Conservation (phyloP, 2,797 vertebrate species). For the Anas georgica region DNA sequence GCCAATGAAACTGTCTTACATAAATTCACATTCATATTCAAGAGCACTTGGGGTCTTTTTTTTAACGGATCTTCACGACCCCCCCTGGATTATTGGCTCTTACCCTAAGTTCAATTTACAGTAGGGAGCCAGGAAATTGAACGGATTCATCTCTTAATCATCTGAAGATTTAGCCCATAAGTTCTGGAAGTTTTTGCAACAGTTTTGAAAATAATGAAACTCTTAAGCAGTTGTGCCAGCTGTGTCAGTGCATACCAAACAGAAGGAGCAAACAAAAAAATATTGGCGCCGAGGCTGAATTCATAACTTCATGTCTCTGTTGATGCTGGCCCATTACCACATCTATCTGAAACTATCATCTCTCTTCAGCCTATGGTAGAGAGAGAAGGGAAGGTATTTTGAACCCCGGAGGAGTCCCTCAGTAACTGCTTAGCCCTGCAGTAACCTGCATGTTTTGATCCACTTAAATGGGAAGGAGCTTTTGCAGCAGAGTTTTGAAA, state of each 20-base stretch:
- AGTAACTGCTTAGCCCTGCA: neutral
- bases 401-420: neutral
- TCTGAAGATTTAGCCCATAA: neutral
- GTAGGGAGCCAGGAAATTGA: neutral
- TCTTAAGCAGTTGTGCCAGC: neutral
- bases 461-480: neutral
- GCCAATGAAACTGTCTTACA: neutral
- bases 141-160: neutral
- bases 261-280: neutral
- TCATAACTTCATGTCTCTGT: neutral
- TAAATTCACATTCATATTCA: neutral
- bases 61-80: neutral
- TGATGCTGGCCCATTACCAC: neutral
- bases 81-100: neutral
- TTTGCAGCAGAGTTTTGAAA: neutral
- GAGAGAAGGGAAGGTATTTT: neutral
- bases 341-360: neutral
- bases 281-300: neutral
- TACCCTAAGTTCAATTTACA: neutral
- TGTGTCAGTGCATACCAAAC: accelerated
- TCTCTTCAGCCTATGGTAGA: neutral
- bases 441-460: neutral
- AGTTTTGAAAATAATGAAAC: neutral
- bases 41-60: neutral
- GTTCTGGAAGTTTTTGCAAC: neutral